Conservation (phyloP, 2,113 vertebrate genomes). For the Paradoxurus hermaphroditus region DNA sequence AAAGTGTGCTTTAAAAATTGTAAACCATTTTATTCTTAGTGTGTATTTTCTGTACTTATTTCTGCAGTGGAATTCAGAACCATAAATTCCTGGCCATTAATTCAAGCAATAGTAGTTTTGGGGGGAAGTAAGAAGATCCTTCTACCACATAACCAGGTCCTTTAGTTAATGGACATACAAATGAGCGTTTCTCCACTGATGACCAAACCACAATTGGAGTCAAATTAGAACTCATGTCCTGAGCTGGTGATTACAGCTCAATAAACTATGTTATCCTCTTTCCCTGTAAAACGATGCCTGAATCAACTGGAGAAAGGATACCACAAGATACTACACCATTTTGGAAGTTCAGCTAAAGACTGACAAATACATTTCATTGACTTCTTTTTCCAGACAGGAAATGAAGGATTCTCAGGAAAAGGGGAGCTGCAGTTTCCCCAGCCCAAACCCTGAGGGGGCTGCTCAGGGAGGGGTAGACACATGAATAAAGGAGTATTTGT, state of each 20-base stretch:
- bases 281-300: neutral
- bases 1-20: neutral
- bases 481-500: neutral
- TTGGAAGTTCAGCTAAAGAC: neutral
- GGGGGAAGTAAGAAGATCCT: neutral
- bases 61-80: slow-evolving; percentile 26
- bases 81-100: neutral
- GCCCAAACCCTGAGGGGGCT: neutral
- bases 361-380: neutral
- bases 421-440: neutral
- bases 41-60: neutral
- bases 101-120: neutral
- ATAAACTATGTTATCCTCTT: neutral
- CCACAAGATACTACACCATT: neutral
- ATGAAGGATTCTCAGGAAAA: neutral
- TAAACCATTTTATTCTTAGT: slow-evolving; percentile 23
- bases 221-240: neutral
- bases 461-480: neutral
- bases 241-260: neutral
- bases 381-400: neutral
- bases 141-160: neutral
- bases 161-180: neutral
- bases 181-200: neutral
- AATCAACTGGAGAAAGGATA: neutral
- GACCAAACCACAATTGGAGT: neutral